phyloP scores from a whole-genome alignment of 2,888 invertebrate species.

The Pterostichus madidus region DNA sequence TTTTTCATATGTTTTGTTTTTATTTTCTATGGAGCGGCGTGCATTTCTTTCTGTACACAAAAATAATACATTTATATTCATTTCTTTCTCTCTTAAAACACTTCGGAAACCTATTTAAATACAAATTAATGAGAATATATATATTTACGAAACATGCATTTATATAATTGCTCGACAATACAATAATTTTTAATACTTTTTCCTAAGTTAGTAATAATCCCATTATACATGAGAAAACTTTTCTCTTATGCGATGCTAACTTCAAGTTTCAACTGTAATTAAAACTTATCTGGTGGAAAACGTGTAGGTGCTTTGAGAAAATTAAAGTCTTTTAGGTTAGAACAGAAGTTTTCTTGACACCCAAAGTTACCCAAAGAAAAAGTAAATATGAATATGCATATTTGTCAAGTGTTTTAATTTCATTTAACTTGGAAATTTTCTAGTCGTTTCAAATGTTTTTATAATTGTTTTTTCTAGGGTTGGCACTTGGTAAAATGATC shows the following conservation, averaged over 20 bases:
- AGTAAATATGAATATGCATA: not conserved
- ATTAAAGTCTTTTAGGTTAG: slow-evolving; percentile 22
- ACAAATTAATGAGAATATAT: not conserved
- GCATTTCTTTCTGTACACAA: not conserved
- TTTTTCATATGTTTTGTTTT: slow-evolving; percentile 26
- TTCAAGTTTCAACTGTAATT: slow-evolving; percentile 44
- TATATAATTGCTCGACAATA: slow-evolving; percentile 22
- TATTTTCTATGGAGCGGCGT: not conserved
- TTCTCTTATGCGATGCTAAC: slow-evolving; percentile 39
- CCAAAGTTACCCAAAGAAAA: not conserved
- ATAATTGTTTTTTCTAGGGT: no score
- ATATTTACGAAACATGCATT: not conserved
- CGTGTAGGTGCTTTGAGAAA: slow-evolving; percentile 8
- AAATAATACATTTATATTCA: not conserved
- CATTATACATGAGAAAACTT: slow-evolving; percentile 47
- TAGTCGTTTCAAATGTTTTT: no score
- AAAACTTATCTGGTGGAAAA: slow-evolving; percentile 20
- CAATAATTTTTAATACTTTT: slow-evolving; percentile 36
- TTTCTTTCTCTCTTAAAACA: not conserved
- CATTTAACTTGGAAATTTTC: no score
- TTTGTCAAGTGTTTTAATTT: not conserved
- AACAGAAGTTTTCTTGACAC: not conserved
- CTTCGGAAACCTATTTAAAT: no score
- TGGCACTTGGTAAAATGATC: no score
- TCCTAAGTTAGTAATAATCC: slow-evolving; percentile 49